Percentiles rank a stretch among this genome's conserved stretches.
Conservation (phyloP, 2,797 vertebrate species). For the Galagoides demidoff region DNA sequence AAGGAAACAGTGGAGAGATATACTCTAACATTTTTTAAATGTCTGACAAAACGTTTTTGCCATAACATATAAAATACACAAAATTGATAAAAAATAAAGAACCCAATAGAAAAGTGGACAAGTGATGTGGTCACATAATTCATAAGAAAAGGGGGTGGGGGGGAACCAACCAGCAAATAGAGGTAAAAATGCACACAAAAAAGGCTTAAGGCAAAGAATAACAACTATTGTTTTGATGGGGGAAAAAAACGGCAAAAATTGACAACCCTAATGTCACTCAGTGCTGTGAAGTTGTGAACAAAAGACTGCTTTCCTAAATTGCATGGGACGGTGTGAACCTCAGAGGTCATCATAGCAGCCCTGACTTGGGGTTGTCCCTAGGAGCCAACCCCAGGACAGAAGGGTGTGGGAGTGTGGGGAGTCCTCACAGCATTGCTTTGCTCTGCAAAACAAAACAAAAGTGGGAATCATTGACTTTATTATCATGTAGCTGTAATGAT, state of each 20-base stretch:
- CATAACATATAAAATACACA: not conserved
- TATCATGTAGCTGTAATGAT: not conserved
- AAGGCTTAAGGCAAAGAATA: not conserved
- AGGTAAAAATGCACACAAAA: not conserved
- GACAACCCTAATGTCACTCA: not conserved
- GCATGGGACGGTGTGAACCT: not conserved
- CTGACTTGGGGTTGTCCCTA: not conserved
- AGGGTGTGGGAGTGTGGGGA: accelerated
- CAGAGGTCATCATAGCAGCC: not conserved
- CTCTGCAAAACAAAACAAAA: not conserved
- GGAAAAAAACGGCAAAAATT: not conserved
- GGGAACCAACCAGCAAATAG: not conserved
- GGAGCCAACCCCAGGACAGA: not conserved
- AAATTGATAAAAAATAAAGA: not conserved
- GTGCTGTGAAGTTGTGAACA: not conserved
- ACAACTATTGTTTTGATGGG: not conserved
- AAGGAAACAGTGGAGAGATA: not conserved
- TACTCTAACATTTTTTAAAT: not conserved
- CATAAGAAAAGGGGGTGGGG: not conserved
- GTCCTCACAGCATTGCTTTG: accelerated
- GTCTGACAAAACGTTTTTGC: not conserved
- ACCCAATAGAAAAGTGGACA: not conserved
- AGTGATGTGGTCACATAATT: not conserved
- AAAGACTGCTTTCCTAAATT: too few relatives aligned
- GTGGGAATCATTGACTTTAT: accelerated